Percentiles rank a stretch among this genome's conserved stretches.
Evolutionary conservation across 1,140 invertebrate species (phyloP).

Genomic region (Sinonovacula constricta): DNA sequence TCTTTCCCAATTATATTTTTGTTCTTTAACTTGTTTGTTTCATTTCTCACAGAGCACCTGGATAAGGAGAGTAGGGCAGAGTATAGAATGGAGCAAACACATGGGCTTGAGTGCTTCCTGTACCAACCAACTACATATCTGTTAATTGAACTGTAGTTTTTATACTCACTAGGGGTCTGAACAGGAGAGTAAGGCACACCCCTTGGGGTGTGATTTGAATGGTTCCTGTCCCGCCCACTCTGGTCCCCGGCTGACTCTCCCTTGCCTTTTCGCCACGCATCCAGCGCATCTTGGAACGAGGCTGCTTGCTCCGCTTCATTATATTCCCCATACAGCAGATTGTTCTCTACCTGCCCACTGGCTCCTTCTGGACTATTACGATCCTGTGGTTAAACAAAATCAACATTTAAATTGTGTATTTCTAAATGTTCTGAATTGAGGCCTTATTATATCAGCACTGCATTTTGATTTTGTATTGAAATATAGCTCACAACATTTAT

Average conservation of each 20-base stretch:
- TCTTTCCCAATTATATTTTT: too few species aligned
- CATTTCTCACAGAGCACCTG: too few species aligned
- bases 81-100: too few species aligned
- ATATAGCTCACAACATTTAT: too few species aligned
- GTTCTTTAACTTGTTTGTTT: too few species aligned
- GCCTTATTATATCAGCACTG: background rate
- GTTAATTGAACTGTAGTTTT: too few species aligned
- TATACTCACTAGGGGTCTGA: slow-evolving; percentile 56
- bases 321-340: slow-evolving; percentile 68
- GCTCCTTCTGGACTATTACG: slow-evolving; percentile 64
- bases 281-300: slow-evolving; percentile 76
- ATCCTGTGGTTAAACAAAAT: slow-evolving; percentile 10
- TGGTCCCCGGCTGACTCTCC: background rate
- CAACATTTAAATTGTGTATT: background rate
- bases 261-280: slow-evolving; percentile 72
- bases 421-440: background rate
- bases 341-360: slow-evolving; percentile 62
- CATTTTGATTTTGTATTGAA: background rate
- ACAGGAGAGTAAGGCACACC: slow-evolving; percentile 50
- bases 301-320: slow-evolving; percentile 75
- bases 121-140: too few species aligned
- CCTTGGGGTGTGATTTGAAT: background rate
- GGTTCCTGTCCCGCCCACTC: background rate
- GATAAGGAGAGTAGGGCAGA: too few species aligned
- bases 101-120: too few species aligned